phyloP scores from a whole-genome alignment of 92 coral and sea anemone genomes.

The Ricordea florida region DNA sequence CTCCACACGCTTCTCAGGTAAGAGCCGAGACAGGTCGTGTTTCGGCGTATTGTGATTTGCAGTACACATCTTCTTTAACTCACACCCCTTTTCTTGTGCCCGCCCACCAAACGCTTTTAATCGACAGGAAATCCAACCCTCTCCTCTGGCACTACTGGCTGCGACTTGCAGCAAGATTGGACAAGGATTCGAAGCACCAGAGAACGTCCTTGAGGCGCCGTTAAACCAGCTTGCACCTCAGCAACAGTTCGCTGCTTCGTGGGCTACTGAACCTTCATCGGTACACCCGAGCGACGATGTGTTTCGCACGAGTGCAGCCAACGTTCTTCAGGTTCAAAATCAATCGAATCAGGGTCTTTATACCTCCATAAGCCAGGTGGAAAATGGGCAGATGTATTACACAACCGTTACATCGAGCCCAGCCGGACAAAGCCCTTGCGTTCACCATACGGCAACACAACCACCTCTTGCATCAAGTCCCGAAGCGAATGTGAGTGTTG shows the following conservation, averaged over 20 bases:
- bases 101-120: slow-evolving; percentile 98
- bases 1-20: slow-evolving; percentile 85
- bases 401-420: slow-evolving; percentile 71
- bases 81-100: slow-evolving; percentile 98
- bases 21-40: slow-evolving; percentile 1
- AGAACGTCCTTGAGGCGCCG: slow-evolving; percentile 66
- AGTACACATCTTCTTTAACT: slow-evolving; percentile 76
- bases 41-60: slow-evolving; percentile 65
- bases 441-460: slow-evolving; percentile 35
- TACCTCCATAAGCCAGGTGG: slow-evolving; percentile 88
- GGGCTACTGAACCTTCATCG: slow-evolving; percentile 72
- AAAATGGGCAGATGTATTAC: slow-evolving; percentile 77
- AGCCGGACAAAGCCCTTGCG: slow-evolving; percentile 58
- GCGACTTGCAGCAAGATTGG: slow-evolving; percentile 99
- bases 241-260: slow-evolving; percentile 82
- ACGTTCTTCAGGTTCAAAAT: slow-evolving; percentile 60
- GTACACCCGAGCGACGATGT: slow-evolving; percentile 62
- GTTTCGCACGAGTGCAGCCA: slow-evolving; percentile 60
- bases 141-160: slow-evolving; percentile 99
- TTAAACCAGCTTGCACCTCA: slow-evolving; percentile 70
- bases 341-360: slow-evolving; percentile 63
- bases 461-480: slow-evolving; percentile 21
- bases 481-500: slow-evolving; percentile 27
- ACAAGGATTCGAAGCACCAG: slow-evolving; percentile 75
- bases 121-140: slow-evolving; percentile 99